Evolutionary conservation across 2,113 vertebrate species (phyloP).

Genomic region (Egretta garzetta): DNA sequence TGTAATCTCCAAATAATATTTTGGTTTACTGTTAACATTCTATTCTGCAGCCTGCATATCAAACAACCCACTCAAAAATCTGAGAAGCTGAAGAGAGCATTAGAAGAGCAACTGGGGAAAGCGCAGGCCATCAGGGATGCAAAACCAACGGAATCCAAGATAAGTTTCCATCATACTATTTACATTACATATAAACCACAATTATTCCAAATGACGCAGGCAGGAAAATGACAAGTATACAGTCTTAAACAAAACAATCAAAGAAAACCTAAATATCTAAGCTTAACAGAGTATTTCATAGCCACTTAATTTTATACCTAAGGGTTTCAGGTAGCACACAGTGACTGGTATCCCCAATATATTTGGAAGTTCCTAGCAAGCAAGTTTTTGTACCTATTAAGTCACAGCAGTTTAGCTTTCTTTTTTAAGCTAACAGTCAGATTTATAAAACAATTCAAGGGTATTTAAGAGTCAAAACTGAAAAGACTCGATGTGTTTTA

Average conservation of each 20-base stretch:
- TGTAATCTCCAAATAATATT: not conserved
- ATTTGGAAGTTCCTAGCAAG: not conserved
- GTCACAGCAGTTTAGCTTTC: not conserved
- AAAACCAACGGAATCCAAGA: not conserved
- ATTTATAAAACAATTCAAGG: not conserved
- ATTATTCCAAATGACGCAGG: not conserved
- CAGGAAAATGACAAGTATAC: not conserved
- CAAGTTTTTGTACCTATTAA: not conserved
- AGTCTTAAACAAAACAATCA: not conserved
- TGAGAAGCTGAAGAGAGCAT: not conserved
- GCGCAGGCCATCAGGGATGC: not conserved
- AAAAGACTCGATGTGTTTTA: not conserved
- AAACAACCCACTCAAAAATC: not conserved
- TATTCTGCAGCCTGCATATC: not conserved
- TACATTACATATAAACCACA: not conserved
- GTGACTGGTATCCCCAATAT: not conserved
- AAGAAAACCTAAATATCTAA: not conserved
- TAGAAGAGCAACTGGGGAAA: not conserved
- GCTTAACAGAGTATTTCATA: not conserved
- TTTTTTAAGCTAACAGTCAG: not conserved
- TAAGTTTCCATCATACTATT: not conserved
- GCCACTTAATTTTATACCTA: not conserved
- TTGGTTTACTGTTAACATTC: not conserved
- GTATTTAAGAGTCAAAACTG: not conserved
- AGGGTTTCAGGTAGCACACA: not conserved